These are phyloP conservation scores for Cerastis leucographa DNA, from an alignment of 2,888 invertebrate genomes.

Conservation along the genomic window DNA sequence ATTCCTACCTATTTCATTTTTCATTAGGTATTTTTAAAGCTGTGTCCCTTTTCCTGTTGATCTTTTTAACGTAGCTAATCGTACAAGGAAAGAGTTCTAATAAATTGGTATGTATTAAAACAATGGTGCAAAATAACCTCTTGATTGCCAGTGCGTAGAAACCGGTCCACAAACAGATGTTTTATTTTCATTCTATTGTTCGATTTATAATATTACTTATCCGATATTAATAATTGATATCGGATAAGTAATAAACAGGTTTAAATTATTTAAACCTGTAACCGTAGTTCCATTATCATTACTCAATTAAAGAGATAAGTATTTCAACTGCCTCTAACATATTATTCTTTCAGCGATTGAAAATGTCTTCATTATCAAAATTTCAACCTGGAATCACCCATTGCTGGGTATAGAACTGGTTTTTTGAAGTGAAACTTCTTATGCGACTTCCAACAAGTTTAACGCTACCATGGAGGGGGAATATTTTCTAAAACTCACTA, in stretches of 20 bases:
- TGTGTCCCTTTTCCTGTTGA: conserved; percentile 13
- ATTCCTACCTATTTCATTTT: neutral
- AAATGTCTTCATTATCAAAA: neutral
- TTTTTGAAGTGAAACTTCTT: too few species aligned
- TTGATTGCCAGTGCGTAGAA: neutral
- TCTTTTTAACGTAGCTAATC: conserved; percentile 11
- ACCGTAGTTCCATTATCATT: neutral
- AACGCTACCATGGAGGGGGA: too few species aligned
- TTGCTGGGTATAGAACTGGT: too few species aligned
- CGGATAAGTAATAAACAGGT: too few species aligned
- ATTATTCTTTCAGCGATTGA: neutral
- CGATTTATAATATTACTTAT: neutral
- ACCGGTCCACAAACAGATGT: neutral
- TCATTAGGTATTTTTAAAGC: neutral
- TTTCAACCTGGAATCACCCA: too few species aligned
- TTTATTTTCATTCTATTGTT: conserved; percentile 9
- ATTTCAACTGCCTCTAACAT: neutral
- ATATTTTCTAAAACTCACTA: too few species aligned
- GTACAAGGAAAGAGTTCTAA: neutral
- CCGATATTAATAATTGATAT: too few species aligned
- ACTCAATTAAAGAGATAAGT: neutral
- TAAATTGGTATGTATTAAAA: conserved; percentile 2
- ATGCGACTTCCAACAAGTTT: too few species aligned
- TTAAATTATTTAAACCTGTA: conserved; percentile 5
- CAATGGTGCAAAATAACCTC: conserved; percentile 19